These are phyloP conservation scores for Setipinna tenuifilis DNA, from an alignment of 2,797 vertebrate species.

Conservation along the genomic window DNA sequence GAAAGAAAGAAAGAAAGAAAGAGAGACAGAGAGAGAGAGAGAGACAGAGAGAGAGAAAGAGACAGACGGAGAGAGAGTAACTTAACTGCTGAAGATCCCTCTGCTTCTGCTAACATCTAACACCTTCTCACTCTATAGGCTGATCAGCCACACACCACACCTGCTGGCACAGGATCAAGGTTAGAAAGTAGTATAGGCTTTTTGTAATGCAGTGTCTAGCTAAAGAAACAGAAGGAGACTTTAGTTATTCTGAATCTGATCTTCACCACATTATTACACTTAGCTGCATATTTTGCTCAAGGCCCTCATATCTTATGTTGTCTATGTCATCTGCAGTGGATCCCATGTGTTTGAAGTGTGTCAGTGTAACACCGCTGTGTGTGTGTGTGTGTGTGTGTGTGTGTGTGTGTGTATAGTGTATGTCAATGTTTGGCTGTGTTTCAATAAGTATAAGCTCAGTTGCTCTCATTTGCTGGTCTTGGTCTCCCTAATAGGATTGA, in stretches of 20 bases:
- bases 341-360: background rate
- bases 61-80: background rate
- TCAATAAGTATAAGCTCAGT: slow-evolving; percentile 25
- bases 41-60: background rate
- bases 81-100: background rate
- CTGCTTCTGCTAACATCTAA: background rate
- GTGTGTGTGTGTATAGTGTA: slow-evolving; percentile 17
- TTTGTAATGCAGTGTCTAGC: background rate
- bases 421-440: background rate
- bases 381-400: background rate
- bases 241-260: background rate
- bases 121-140: background rate
- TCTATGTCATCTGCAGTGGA: background rate
- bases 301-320: background rate
- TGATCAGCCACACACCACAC: background rate
- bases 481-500: slow-evolving; percentile 62
- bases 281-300: background rate
- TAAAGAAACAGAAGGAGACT: background rate
- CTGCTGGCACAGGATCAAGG: background rate
- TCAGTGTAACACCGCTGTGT: background rate
- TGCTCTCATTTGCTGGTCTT: slow-evolving; percentile 50
- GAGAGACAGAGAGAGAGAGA: background rate
- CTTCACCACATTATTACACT: background rate
- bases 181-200: background rate
- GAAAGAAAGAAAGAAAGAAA: background rate